Base-by-base conservation (phyloP, 2,113 vertebrate species). In the Polypterus senegalus region DNA sequence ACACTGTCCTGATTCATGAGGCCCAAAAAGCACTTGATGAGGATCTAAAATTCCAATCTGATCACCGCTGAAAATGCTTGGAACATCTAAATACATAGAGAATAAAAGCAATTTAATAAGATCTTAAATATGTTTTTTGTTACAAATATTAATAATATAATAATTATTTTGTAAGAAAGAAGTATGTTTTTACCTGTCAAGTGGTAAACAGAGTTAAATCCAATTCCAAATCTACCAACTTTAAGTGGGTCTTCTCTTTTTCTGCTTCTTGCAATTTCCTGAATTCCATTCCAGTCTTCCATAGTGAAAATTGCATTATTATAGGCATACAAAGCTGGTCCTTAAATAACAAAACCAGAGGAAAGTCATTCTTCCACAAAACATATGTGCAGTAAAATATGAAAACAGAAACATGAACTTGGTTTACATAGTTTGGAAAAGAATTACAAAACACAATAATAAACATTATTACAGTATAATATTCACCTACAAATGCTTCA, bases 171-270 rank as follows among this genome's bases (percentile, higher is more conserved):
- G 27, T 27, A 27, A 27, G 27, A 27, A 27, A 27, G 27, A 27
- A 27, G 27, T 27, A 27, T 27, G 1, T 7, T 5, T 58, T 64
- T 70, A 97, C 96, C 96, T 88, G 96, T 98, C 77, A 99, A 92
- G 74, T 99, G 96, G 74, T 99, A 99, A 63, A 99, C 96, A 62
- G 95, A 99, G 77, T 99, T 99, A 80, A 99, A 99, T 45, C 96
- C 96, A 67, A 99, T 98, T 67, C 96, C 96, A 78, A 99, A 99
- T 84, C 96, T 81, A 69, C 96, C 96, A 64, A 99, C 95, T 87
- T 99, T 99, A 69, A 97, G 72, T 1, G 96, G 96, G 67, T 99
- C 96, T 49, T 98, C 96, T 76, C 93, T 92, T 71, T 99, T 99
- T 68, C 93, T 87, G 75, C 96, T 99, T 59, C 96, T 87, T 9